Base-by-base conservation (phyloP, 2,113 vertebrate genomes). In the Pimephales promelas region DNA sequence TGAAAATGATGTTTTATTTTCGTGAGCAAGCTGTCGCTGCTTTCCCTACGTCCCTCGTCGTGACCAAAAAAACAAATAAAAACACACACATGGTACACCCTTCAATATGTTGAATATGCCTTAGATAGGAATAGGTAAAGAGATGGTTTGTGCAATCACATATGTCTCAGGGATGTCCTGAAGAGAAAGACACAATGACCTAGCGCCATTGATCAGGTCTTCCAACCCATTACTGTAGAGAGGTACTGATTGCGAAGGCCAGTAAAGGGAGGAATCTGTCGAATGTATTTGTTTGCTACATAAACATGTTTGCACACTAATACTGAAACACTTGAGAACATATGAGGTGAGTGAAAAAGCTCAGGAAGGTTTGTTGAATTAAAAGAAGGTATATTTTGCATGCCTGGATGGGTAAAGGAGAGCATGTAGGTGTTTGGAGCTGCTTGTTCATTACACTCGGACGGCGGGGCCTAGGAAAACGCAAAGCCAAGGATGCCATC, bases 131-230 rank as follows among this genome's bases (percentile, higher is more conserved):
- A 81, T 40, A 70, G 13, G 47, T 70, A 40, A 45, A 70, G 90
- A 88, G 83, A 88, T 24, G n/a, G 52, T 91, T 88, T 87, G 76
- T 91, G 92, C 89, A 90, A 88, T 88, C 89, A 88, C 90, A 90
- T 86, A 70, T 86, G 88, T 92, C 93, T 94, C 93, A 94, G 93
- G 93, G 92, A 93, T 92, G 88, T 92, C 92, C 92, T 88, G 26
- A 89, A 91, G 91, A 89, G 91, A 90, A 90, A 86, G 89, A 92
- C 87, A 79, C 49, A 68, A 52, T 84, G 71, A 57, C 88, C 90
- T 87, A 64, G 70, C 84, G 78, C 89, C 88, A 88, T 85, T 88
- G 81, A 87, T 85, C 90, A 89, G 90, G 90, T 92, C 91, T 93
- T 93, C 90, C 92, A 91, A 88, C 89, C 14, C 82, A 85, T 72